phyloP scores from a whole-genome alignment of 2,113 vertebrate species.

The Apteryx owenii region DNA sequence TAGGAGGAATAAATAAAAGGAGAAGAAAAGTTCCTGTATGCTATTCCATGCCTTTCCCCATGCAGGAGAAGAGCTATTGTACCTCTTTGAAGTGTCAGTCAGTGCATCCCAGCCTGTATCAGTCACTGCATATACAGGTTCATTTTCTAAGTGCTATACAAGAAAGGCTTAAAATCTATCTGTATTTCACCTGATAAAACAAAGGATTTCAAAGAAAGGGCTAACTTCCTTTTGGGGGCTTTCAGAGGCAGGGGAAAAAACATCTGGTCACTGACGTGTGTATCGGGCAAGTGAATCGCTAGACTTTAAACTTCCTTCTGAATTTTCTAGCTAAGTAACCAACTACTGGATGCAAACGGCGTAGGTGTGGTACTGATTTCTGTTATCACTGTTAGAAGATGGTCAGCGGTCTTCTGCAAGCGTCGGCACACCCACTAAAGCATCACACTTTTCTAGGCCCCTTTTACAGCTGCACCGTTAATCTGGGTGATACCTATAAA shows the following conservation, averaged over 20 bases:
- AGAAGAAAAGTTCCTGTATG: background rate
- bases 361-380: background rate
- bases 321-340: background rate
- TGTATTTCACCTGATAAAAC: background rate
- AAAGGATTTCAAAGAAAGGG: background rate
- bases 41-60: fast-evolving
- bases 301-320: background rate
- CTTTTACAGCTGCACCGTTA: background rate
- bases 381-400: background rate
- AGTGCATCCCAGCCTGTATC: background rate
- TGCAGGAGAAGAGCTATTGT: background rate
- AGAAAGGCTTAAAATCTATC: background rate
- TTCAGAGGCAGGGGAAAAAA: background rate
- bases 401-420: background rate
- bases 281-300: background rate
- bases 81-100: background rate
- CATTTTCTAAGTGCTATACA: background rate
- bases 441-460: background rate
- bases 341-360: background rate
- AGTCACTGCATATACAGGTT: background rate
- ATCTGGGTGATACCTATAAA: background rate
- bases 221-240: background rate
- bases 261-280: background rate
- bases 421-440: background rate
- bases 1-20: background rate